Base-by-base conservation (phyloP, 1,140 invertebrate species). In the Acyrthosiphon pisum region DNA sequence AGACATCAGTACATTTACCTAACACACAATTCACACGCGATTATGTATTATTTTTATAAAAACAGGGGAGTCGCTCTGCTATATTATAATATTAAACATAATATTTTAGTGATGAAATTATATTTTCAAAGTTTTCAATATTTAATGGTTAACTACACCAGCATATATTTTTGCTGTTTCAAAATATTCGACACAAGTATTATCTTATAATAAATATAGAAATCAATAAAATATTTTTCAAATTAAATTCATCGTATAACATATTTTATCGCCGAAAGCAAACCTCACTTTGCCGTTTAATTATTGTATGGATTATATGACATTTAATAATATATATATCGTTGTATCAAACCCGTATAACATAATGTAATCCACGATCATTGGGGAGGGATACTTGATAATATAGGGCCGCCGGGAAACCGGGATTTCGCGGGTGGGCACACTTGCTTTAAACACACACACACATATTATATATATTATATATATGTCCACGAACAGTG, bases 281-380 rank as follows among this genome's bases (percentile, higher is more conserved):
- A 76, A 76, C 14, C 60, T 76, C 30, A 30, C 14, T 18, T 6
- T 76, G n/a, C n/a, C 60, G 60, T 76, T 76, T 76, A 76, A 76
- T 76, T 76, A n/a, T 53, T 53, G 20, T 76, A n/a, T 76, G 60
- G 60, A 76, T 76, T n/a, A 76, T 76, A n/a, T n/a, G n/a, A 76
- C 30, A n/a, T 76, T 76, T n/a, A 76, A 76, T 76, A 76, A 76
- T n/a, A 76, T 68, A 76, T 68, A 68, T n/a, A 68, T 68, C 30
- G n/a, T 68, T 68, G 11, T 68, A n/a, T 68, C n/a, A 18, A 76
- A 76, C 4, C 60, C 11, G 14, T 68, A 68, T 68, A 68, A 18
- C 14, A 76, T 76, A 76, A 76, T n/a, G 60, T 76, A 76, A 76
- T 76, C 60, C 60, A 76, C 11, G 14, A 76, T 30, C 14, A 76